These are phyloP conservation scores for Cremastobaeus sp. DNA, from an alignment of 2,888 invertebrate species.

Conservation along the genomic window DNA sequence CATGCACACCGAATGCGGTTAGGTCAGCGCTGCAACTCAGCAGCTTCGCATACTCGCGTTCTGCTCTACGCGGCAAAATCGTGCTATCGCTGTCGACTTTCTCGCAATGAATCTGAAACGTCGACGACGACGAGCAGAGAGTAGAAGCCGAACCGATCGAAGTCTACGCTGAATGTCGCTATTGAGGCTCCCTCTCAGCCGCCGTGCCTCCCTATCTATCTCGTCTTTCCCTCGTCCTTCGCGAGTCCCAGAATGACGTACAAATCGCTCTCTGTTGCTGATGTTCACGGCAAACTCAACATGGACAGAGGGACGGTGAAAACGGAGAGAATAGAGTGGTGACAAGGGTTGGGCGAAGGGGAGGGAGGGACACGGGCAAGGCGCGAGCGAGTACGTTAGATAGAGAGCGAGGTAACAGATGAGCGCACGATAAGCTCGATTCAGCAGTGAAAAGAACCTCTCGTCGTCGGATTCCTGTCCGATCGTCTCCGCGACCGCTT, in stretches of 20 bases:
- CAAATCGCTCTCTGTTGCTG: slow-evolving; percentile 2
- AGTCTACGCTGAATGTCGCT: slow-evolving; percentile 15
- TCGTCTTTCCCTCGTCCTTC: slow-evolving; percentile 13
- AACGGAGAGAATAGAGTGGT: slow-evolving; percentile 16
- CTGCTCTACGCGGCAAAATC: background rate
- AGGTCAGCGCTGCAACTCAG: slow-evolving; percentile 6
- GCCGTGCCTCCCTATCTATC: slow-evolving; percentile 17
- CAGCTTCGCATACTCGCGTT: too few relatives aligned
- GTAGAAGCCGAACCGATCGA: slow-evolving; percentile 17
- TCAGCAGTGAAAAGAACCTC: background rate
- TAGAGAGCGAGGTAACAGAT: background rate
- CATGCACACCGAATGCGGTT: slow-evolving; percentile 26
- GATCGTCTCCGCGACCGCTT: background rate
- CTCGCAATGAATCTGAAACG: slow-evolving; percentile 4
- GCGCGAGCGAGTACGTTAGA: background rate
- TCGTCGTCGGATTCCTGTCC: background rate
- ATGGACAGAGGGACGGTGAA: slow-evolving; percentile 6
- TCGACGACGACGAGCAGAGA: slow-evolving; percentile 13
- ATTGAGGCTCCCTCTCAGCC: slow-evolving; percentile 18
- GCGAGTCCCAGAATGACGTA: slow-evolving; percentile 14
- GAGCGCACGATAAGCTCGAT: background rate
- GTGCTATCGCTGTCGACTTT: background rate
- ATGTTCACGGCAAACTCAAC: slow-evolving; percentile 7
- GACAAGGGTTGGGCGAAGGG: background rate
- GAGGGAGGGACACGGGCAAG: slow-evolving; percentile 11